Evolutionary conservation across 2,888 invertebrate species (phyloP), one percentile per base, ranked within the genome.

Genomic region (Mycalesis mineus): DNA sequence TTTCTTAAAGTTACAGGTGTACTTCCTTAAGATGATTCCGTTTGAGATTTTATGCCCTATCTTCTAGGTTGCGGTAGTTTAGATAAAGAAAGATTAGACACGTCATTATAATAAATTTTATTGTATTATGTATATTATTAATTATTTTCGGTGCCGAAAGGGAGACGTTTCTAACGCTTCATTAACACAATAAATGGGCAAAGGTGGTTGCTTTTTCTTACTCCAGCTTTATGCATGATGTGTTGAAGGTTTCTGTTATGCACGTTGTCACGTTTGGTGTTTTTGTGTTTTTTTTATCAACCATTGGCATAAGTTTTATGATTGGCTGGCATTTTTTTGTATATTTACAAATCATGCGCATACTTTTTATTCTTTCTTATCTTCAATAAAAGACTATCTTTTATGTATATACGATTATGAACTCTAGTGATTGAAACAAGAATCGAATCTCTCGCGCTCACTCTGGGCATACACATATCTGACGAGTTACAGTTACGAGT

Each of bases 121-220:
- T 9, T 0, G 7, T 39, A 9, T 13, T 39, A 8, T 13, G 8
- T 39, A n/a, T 36, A 36, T 33, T 44, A 0, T 33, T 47, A 31
- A 8, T 41, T 37, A 47, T 41, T 13, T 55, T 52, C 48, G 40
- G n/a, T 39, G 45, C 52, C 28, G 65, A 65, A 65, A 70, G 66
- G 67, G 70, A 66, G 74, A 78, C 78, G 73, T 72, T 77, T 79
- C 75, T 74, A 71, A 60, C 72, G 74, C 73, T 74, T 57, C 67
- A 77, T 69, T 75, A 77, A 71, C 73, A 77, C 77, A 76, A 73
- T 80, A 74, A 73, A 65, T 68, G 72, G 68, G 83, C 74, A 75
- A 73, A 68, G 77, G 75, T 75, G 75, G 74, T 75, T 74, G 75
- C 73, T 75, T 57, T 51, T 57, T 36, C 40, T 58, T 37, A 40